Percentiles rank a stretch among this genome's conserved stretches.
Evolutionary conservation across 2,888 invertebrate species (phyloP).

Genomic region (Synergus gifuensis): DNA sequence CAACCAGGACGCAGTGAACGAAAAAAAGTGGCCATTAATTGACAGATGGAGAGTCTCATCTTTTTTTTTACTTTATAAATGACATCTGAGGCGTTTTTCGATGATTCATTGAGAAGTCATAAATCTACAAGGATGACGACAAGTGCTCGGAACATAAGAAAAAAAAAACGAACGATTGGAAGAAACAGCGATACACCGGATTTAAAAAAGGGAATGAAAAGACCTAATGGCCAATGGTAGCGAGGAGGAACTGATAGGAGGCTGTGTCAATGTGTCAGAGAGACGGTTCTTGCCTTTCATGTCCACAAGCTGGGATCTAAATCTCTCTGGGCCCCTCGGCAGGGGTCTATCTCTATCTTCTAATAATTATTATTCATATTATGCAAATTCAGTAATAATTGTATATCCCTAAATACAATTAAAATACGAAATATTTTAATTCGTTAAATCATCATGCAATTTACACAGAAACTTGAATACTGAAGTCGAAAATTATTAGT

Average conservation of each 20-base stretch:
- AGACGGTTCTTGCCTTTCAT: constrained; percentile 68
- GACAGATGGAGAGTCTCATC: constrained; percentile 15
- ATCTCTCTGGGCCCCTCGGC: constrained; percentile 47
- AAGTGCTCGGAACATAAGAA: constrained; percentile 20
- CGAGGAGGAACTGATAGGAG: constrained; percentile 49
- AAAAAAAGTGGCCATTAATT: constrained; percentile 33
- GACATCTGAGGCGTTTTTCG: constrained; percentile 28
- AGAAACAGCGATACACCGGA: constrained; percentile 21
- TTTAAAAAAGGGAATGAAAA: constrained; percentile 23
- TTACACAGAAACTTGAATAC: background rate
- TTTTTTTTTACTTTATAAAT: constrained; percentile 14
- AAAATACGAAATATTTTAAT: no score
- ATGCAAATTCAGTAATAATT: background rate
- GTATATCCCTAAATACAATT: background rate
- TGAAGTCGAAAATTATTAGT: constrained; percentile 1
- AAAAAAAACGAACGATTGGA: constrained; percentile 32
- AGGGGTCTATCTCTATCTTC: background rate
- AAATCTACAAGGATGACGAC: constrained; percentile 32
- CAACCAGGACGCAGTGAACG: constrained; percentile 16
- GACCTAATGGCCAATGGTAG: constrained; percentile 22
- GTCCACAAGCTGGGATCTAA: constrained; percentile 63
- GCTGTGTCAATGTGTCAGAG: constrained; percentile 68
- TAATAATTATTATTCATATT: background rate
- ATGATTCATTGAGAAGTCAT: constrained; percentile 35
- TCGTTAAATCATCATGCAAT: no score